Base-by-base conservation (phyloP, 2,113 vertebrate genomes). In the Rattus norvegicus region DNA sequence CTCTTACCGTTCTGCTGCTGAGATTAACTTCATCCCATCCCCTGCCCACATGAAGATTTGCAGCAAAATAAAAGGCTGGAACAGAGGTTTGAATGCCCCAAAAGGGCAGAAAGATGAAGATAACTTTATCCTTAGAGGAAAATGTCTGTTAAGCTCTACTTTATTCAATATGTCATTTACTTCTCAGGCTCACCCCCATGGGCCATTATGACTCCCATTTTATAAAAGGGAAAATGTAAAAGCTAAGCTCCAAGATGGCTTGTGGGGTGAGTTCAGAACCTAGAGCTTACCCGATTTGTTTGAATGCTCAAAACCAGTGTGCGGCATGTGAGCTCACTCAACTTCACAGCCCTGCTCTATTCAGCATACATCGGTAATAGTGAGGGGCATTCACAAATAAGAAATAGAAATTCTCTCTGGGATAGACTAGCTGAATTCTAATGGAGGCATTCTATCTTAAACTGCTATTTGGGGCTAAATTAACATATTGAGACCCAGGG, bases 61-160 rank as follows among this genome's bases (percentile, higher is more conserved):
- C 75, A 92, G 26, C 33, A 88, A 16, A 95, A 90, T 69, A 70
- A 56, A 81, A 77, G 30, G 47, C 49, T 49, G 36, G 11, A 69
- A 33, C 47, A 73, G 52, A 91, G 22, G 12, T 22, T 59, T 22
- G 61, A 93, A 91, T 88, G 19, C 56, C 69, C 84, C 24, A 49
- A 80, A 95, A 88, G 24, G 88, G 36, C 69, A 90, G n/a, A 84
- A 92, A 80, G 36, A 80, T 67, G 13, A 14, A 94, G 67, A 20
- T 72, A 70, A 49, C 2, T 79, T 86, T 81, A 47, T 70, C 54
- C 59, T 79, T 28, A 10, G 24, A 49, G 33, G 30, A 43, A 65
- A 86, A 63, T 39, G 33, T 19, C 54, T 77, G 30, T 14, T 80
- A 26, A 83, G 13, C 47, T 85, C 79, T 61, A 1, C 20, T 90